These are phyloP conservation scores for Leptinotarsa undecemlineata DNA, from an alignment of 1,140 invertebrate genomes.

Conservation along the genomic window DNA sequence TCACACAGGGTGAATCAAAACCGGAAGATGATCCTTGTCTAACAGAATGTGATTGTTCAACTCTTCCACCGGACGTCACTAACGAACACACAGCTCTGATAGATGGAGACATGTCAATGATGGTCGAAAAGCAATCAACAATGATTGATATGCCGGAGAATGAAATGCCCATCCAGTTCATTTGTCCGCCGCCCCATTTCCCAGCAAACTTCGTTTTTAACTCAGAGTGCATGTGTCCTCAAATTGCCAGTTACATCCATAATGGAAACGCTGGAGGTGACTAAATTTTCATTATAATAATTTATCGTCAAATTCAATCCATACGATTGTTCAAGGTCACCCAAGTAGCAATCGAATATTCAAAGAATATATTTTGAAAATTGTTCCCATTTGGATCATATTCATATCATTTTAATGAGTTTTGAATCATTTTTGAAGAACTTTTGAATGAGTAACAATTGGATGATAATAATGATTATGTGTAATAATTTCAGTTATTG, in stretches of 20 bases:
- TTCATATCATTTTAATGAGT: too few species aligned
- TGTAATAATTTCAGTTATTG: too few species aligned
- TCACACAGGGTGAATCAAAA: slow-evolving; percentile 21
- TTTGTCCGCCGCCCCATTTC: slow-evolving; percentile 31
- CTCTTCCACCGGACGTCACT: slow-evolving; percentile 1
- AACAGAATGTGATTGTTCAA: slow-evolving; percentile 18
- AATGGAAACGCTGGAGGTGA: neutral
- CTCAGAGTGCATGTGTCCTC: slow-evolving; percentile 40
- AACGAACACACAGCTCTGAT: neutral
- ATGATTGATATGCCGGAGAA: neutral
- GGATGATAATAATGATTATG: too few species aligned
- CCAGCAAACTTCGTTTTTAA: slow-evolving; percentile 33
- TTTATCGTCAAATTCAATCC: too few species aligned
- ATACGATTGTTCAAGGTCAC: too few species aligned
- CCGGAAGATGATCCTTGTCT: neutral
- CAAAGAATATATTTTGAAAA: too few species aligned
- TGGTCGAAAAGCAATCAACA: neutral
- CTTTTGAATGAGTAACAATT: too few species aligned
- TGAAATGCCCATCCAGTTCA: slow-evolving; percentile 9
- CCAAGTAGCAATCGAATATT: too few species aligned
- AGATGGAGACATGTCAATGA: slow-evolving; percentile 11
- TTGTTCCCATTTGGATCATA: too few species aligned
- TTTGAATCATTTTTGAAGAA: too few species aligned
- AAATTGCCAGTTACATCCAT: slow-evolving; percentile 33
- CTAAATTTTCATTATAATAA: neutral